Base-by-base conservation (phyloP, 2,797 vertebrate species). In the Muscicapa striata region DNA sequence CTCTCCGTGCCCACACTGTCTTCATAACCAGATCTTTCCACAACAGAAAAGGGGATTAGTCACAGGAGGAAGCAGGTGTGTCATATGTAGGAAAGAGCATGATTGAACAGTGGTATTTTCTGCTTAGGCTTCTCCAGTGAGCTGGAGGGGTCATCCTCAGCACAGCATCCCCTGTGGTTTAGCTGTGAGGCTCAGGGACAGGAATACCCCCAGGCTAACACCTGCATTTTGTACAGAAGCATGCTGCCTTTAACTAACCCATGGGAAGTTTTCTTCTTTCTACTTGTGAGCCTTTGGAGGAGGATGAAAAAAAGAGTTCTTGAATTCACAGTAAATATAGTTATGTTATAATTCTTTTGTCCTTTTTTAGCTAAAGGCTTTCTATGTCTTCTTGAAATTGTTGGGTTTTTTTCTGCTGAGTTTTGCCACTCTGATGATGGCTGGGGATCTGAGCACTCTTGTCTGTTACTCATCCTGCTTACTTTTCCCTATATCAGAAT, bases 51-150 rank as follows among this genome's bases (percentile, higher is more conserved):
- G 45, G 67, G 76, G 63, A 89, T 97, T 96, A 96, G 93, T 95
- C 94, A 94, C 75, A 49, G 93, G 62, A 95, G 73, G 87, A 92
- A 95, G 87, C 93, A 97, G 90, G 92, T 95, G 94, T 95, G 87
- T 68, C 86, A 82, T 36, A 52, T 75, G 20, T 79, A 59, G 90
- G 89, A 89, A 95, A 92, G 46, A 73, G 70, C 2, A 22, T 80
- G 84, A 95, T 83, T 92, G 81, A 93, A 70, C 75, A 74, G 77
- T 45, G 68, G 46, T 89, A 46, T 94, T 93, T 96, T 95, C 87
- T 93, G 41, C 81, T 83, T 74, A 30, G 70, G 41, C 68, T 87
- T 90, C 90, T 87, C 54, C 61, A 58, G 61, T 34, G 46, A 89
- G 15, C 38, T 41, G 68, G 51, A 54, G n/a, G 69, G 78, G 80